Evolutionary conservation across 2,797 vertebrate genomes (phyloP).

Genomic region (Oophaga sylvatica): DNA sequence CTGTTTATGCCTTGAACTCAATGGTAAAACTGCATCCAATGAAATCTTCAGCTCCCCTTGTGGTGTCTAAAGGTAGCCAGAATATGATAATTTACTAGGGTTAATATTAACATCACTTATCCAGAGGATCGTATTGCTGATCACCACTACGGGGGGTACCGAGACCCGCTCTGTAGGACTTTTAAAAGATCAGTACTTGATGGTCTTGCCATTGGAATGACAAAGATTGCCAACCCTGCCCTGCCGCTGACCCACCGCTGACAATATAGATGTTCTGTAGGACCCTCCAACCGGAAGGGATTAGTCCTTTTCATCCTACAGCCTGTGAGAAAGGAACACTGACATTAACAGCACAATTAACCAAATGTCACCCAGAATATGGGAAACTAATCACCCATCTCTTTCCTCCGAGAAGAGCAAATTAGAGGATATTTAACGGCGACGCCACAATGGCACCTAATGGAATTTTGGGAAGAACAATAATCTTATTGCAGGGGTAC

Average conservation of each 20-base stretch:
- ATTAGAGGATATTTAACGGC: constrained; percentile 63
- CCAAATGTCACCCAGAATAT: constrained; percentile 68
- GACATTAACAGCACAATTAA: constrained; percentile 66
- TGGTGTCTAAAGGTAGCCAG: neutral
- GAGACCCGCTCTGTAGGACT: too few species aligned
- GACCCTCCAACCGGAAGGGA: constrained; percentile 19
- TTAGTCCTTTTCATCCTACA: constrained; percentile 31
- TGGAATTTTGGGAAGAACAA: constrained; percentile 64
- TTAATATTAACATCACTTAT: too few species aligned
- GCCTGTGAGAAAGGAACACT: constrained; percentile 51
- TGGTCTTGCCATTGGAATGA: too few species aligned
- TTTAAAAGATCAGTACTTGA: too few species aligned
- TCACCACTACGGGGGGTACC: too few species aligned
- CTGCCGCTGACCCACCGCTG: neutral
- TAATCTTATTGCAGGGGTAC: constrained; percentile 66
- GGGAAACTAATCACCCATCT: constrained; percentile 69
- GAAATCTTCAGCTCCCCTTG: neutral
- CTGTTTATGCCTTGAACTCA: too few species aligned
- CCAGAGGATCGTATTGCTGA: too few species aligned
- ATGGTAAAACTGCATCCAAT: too few species aligned
- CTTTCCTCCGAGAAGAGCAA: constrained; percentile 64
- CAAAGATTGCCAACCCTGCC: neutral
- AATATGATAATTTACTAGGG: too few species aligned
- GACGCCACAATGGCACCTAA: constrained; percentile 64
- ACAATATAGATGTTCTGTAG: neutral